These are phyloP conservation scores for Speoplatyrhinus poulsoni DNA, from an alignment of 2,113 vertebrate species.

Conservation along the genomic window DNA sequence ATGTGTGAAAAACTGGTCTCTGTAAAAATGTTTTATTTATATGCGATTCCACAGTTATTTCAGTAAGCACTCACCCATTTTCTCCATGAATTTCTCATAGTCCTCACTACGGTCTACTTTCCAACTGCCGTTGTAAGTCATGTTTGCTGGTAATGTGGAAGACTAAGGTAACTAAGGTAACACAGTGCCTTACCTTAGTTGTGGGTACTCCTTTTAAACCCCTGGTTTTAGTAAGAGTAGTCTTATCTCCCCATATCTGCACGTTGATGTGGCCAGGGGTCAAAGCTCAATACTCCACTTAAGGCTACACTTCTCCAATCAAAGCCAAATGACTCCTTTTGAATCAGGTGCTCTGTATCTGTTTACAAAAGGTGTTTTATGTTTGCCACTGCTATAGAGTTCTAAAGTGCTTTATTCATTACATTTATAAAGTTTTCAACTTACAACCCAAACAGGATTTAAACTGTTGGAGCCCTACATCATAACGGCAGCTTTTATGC, in stretches of 20 bases:
- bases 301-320: constrained; percentile 6
- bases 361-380: constrained; percentile 35
- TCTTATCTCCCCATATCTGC: constrained; percentile 79
- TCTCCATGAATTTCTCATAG: constrained; percentile 95
- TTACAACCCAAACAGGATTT: too few relatives aligned
- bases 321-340: background rate
- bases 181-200: constrained; percentile 28
- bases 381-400: background rate
- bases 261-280: constrained; percentile 83
- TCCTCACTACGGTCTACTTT: constrained; percentile 87
- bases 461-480: too few relatives aligned
- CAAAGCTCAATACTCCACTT: constrained; percentile 77
- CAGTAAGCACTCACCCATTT: constrained; percentile 84
- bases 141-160: constrained; percentile 58
- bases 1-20: background rate
- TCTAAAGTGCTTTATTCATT: too few relatives aligned
- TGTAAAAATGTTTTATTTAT: too few relatives aligned
- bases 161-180: constrained; percentile 23
- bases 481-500: too few relatives aligned
- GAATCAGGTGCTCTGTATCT: background rate
- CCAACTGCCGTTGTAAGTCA: constrained; percentile 89
- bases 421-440: too few relatives aligned
- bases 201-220: constrained; percentile 59
- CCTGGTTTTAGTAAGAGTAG: constrained; percentile 51
- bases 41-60: background rate